These are phyloP conservation scores for Lonchura striata DNA, from an alignment of 2,113 vertebrate species.

Conservation along the genomic window DNA sequence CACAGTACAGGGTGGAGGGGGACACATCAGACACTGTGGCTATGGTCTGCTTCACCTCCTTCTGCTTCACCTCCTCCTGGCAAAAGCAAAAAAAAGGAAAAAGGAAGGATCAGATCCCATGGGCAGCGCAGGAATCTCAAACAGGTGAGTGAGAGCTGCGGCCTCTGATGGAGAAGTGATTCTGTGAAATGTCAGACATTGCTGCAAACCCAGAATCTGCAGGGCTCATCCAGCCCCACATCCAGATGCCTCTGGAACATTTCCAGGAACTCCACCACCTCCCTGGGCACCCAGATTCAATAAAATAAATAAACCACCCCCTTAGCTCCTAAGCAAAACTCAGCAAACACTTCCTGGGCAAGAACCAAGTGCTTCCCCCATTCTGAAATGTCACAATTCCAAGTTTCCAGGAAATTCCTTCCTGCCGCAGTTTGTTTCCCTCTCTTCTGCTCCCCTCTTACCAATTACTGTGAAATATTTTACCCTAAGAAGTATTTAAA, in stretches of 20 bases:
- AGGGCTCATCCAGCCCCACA: neutral
- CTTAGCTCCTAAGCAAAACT: neutral
- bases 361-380: neutral
- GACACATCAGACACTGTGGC: neutral
- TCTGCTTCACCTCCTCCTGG: constrained; percentile 1
- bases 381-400: neutral
- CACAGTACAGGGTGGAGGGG: constrained; percentile 51
- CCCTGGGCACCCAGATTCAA: neutral
- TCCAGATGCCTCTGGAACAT: neutral
- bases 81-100: too few species aligned
- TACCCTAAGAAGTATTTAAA: neutral
- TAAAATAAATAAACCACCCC: neutral
- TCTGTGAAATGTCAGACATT: neutral
- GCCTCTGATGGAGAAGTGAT: neutral
- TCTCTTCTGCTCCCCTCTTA: neutral
- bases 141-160: neutral
- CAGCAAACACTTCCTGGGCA: neutral
- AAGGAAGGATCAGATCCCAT: neutral
- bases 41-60: neutral
- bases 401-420: neutral
- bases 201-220: neutral
- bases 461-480: neutral
- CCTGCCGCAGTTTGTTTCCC: neutral
- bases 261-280: neutral
- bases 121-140: neutral